Evolutionary conservation across 2,797 vertebrate species (phyloP).

Genomic region (Florisuga fusca): DNA sequence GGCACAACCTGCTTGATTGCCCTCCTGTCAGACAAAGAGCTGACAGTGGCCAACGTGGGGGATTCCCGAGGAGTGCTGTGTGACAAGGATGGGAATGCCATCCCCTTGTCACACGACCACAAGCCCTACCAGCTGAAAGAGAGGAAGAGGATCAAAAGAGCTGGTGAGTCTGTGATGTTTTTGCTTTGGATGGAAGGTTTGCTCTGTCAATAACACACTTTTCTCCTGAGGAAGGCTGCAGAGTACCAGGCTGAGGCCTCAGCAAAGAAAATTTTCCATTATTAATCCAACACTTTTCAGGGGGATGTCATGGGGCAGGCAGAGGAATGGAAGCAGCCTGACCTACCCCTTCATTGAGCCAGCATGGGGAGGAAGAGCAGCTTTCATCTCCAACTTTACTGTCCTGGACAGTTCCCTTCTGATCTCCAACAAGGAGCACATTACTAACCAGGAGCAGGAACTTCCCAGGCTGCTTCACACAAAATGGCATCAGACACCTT

Average conservation of each 20-base stretch:
- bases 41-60: slow-evolving; percentile 96
- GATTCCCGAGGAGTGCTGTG: slow-evolving; percentile 95
- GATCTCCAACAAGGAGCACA: not conserved
- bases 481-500: not conserved
- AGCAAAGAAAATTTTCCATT: not conserved
- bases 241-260: not conserved
- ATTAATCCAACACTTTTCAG: not conserved
- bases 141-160: slow-evolving; percentile 97
- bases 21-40: slow-evolving; percentile 92
- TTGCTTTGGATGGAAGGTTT: not conserved
- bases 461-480: not conserved
- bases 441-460: not conserved
- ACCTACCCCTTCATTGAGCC: not conserved
- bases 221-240: not conserved
- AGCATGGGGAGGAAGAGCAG: not conserved
- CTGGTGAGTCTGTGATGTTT: slow-evolving; percentile 80
- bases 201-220: not conserved
- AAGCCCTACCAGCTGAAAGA: slow-evolving; percentile 98
- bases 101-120: slow-evolving; percentile 96
- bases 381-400: not conserved
- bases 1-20: slow-evolving; percentile 96
- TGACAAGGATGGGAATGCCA: slow-evolving; percentile 96
- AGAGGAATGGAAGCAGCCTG: not conserved
- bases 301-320: not conserved
- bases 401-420: not conserved